Evolutionary conservation across 2,113 vertebrate species (phyloP), one percentile per base, ranked within the genome.

Genomic region (Cyprinodon tularosa): DNA sequence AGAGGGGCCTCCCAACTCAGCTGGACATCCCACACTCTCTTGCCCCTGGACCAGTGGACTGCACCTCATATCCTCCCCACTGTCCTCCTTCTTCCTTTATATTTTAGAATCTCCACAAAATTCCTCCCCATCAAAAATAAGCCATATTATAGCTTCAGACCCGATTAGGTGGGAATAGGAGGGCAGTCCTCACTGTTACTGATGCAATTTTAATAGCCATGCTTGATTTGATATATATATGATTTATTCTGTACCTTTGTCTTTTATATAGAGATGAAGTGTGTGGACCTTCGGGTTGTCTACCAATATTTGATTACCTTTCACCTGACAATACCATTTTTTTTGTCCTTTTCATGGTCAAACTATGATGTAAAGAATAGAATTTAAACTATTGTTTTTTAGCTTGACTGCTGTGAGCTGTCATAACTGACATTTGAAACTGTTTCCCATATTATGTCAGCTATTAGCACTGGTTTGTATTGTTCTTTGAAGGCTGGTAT

Each of bases 191-290:
- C 44, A 74, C 78, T n/a, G 3, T 57, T 78, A 81, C 84, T 92
- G 90, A 92, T 91, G 89, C 84, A 78, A 75, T 91, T 92, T 93
- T 93, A 93, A 93, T 91, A 86, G 85, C 87, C 72, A 4, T 83
- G 71, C 86, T 85, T 80, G 81, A 68, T 84, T 84, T 73, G 60
- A 29, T 72, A 71, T 75, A 74, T 53, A 68, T 53, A 82, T 86
- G 89, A 91, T 91, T 80, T 88, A 92, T 91, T 67, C 83, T 71
- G 15, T 63, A 71, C 66, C 72, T 73, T 72, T 59, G 36, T 79
- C 75, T 84, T 66, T 85, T 86, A 90, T 84, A 84, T 89, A 57
- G 17, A 1, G 17, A n/a, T n/a, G 5, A 5, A 57, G 17, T 20
- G n/a, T 57, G 14, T 17, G 50, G n/a, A 57, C 7, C 8, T 57